phyloP scores from a whole-genome alignment of 1,140 invertebrate species.

The Drosophila orosa region DNA sequence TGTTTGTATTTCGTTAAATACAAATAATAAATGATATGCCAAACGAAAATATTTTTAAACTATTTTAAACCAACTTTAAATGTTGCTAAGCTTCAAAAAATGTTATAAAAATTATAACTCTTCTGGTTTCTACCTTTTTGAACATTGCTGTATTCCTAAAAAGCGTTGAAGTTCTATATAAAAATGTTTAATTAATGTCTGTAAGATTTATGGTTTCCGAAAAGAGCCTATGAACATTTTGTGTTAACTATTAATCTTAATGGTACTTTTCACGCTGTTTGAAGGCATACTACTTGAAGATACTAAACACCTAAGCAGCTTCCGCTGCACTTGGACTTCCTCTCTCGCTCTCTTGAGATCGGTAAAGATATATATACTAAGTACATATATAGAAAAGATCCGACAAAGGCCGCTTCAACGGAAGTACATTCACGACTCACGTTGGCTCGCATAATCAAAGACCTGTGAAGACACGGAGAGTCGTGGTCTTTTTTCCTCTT shows the following conservation, averaged over 20 bases:
- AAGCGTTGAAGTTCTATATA: slow-evolving; percentile 1
- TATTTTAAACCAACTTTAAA: no score
- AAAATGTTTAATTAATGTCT: background rate
- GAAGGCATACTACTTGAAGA: background rate
- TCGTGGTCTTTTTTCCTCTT: slow-evolving; percentile 1
- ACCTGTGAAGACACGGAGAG: slow-evolving; percentile 19
- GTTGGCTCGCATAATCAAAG: slow-evolving; percentile 57
- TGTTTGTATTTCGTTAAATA: no score
- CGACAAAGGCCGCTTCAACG: slow-evolving; percentile 49
- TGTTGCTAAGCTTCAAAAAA: background rate
- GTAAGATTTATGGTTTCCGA: slow-evolving; percentile 24
- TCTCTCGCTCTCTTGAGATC: background rate
- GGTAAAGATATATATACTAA: slow-evolving; percentile 15
- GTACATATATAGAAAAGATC: slow-evolving; percentile 21
- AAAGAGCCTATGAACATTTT: slow-evolving; percentile 6
- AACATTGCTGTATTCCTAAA: background rate
- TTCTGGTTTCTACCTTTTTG: no score
- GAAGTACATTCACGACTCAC: slow-evolving; percentile 62
- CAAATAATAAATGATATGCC: no score
- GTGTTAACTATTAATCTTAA: slow-evolving; percentile 14
- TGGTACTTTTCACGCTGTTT: slow-evolving; percentile 22
- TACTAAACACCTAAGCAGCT: slow-evolving; percentile 38
- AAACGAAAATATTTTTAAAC: background rate
- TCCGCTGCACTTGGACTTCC: slow-evolving; percentile 37
- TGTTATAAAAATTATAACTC: background rate